These are phyloP conservation scores for Tetranychus piercei DNA, from an alignment of 2,888 invertebrate genomes.

Conservation along the genomic window DNA sequence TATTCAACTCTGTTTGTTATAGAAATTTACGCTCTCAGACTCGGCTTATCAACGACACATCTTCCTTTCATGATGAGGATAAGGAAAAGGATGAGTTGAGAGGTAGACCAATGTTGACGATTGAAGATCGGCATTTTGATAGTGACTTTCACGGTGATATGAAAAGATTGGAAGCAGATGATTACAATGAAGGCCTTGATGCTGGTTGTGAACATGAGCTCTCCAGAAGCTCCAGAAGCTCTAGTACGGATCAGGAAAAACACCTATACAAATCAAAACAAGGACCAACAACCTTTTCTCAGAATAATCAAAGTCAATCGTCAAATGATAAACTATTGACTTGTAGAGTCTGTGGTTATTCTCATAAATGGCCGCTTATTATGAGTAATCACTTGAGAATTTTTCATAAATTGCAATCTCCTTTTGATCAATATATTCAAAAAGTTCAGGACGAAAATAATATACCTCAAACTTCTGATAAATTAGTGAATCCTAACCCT, in stretches of 20 bases:
- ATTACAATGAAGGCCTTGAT: neutral
- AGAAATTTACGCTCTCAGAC: neutral
- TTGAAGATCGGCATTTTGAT: neutral
- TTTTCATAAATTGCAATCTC: neutral
- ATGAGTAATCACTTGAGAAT: neutral
- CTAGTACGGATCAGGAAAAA: neutral
- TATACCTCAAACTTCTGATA: neutral
- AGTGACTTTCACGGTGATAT: neutral
- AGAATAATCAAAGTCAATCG: neutral
- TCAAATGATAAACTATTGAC: neutral
- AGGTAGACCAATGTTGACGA: neutral
- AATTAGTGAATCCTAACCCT: neutral
- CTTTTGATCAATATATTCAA: slow-evolving; percentile 3
- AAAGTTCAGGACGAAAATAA: neutral
- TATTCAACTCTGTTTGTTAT: neutral
- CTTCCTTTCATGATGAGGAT: neutral
- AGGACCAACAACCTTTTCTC: neutral
- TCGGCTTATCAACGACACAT: neutral
- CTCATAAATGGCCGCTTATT: slow-evolving; percentile 6
- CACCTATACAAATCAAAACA: neutral
- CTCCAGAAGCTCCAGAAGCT: neutral
- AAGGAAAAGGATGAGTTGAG: neutral
- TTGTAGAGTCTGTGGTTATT: neutral
- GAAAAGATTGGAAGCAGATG: neutral
- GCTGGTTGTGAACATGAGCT: neutral